Percentiles rank a stretch among this genome's conserved stretches.
Conservation (phyloP, 37 sponge, comb jelly and placozoan genomes). For the Lycopodina hypogea region DNA sequence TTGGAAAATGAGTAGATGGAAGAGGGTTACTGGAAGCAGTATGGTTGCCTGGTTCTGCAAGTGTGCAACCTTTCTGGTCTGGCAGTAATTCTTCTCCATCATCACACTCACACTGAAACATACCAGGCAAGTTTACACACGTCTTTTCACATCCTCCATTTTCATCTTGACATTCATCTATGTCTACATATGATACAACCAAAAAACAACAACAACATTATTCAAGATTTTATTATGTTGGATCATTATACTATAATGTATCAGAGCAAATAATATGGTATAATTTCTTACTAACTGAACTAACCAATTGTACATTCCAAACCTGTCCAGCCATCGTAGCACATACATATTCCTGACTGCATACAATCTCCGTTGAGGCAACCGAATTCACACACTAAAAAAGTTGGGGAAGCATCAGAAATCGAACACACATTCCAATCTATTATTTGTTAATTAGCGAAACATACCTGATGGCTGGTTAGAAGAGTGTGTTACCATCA, state of each 20-base stretch:
- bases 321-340: constrained; percentile 23
- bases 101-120: constrained; percentile 4
- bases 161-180: background rate
- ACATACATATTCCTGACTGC: constrained; percentile 11
- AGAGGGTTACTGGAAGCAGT: no score
- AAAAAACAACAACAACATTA: no score
- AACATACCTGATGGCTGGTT: constrained; percentile 23
- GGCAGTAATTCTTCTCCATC: background rate
- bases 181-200: no score
- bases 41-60: no score
- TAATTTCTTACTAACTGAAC: no score
- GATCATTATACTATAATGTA: no score
- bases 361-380: constrained; percentile 28
- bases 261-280: no score
- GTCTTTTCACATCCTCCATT: constrained; percentile 18
- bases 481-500: constrained; percentile 1
- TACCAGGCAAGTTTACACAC: constrained; percentile 6
- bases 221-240: background rate
- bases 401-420: no score
- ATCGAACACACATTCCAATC: no score
- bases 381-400: background rate
- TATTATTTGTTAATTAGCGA: no score
- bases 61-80: background rate
- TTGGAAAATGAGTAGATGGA: no score
- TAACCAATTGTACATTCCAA: background rate